Conservation (phyloP, 2,888 invertebrate species). For the Colletes collaris region DNA sequence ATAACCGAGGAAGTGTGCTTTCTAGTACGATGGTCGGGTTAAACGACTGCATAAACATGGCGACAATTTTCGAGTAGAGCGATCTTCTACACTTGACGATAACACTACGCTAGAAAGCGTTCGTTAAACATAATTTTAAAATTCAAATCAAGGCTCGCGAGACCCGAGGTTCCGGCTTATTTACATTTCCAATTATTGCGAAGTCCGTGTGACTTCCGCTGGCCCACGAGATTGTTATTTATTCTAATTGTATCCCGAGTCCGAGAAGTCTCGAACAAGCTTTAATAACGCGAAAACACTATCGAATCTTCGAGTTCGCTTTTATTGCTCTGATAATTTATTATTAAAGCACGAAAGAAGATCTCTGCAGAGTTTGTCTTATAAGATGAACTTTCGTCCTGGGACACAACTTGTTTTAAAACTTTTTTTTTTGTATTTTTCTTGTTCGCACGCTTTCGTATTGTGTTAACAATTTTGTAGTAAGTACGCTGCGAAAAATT, state of each 20-base stretch:
- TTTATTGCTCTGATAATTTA: neutral
- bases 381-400: too few species aligned
- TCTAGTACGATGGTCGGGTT: too few species aligned
- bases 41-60: too few species aligned
- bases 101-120: conserved; percentile 1
- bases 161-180: conserved; percentile 26
- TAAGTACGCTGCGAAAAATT: too few species aligned
- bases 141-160: conserved; percentile 41
- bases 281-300: neutral
- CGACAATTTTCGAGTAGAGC: neutral
- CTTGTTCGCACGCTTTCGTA: too few species aligned
- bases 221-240: conserved; percentile 34
- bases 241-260: conserved; percentile 18
- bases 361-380: too few species aligned
- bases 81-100: conserved; percentile 13
- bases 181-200: conserved; percentile 52
- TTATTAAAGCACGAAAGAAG: too few species aligned
- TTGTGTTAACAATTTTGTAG: too few species aligned
- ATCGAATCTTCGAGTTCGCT: too few species aligned
- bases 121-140: conserved; percentile 36
- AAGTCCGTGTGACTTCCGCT: conserved; percentile 13
- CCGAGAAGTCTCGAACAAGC: conserved; percentile 11
- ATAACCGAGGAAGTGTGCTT: neutral
- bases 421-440: too few species aligned
- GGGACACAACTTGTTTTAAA: too few species aligned